These are phyloP conservation scores for Tenualosa thibaudeaui DNA, from an alignment of 2,797 vertebrate genomes.

Conservation along the genomic window DNA sequence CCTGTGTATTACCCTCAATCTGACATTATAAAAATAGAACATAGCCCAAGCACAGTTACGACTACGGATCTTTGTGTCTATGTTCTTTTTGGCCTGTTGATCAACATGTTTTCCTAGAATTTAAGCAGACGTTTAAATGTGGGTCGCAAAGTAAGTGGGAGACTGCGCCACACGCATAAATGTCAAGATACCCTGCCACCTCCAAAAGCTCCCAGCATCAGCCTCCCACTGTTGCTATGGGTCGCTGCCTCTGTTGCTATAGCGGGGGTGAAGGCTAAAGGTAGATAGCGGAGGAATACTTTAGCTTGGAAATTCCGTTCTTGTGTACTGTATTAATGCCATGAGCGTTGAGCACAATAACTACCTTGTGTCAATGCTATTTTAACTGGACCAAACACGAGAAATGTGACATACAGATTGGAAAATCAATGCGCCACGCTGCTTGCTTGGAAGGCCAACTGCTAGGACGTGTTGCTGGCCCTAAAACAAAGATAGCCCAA, in stretches of 20 bases:
- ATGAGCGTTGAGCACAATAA: not conserved
- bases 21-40: too few species aligned
- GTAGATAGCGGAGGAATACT: not conserved
- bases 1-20: not conserved
- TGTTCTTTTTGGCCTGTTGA: not conserved
- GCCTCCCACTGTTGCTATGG: constrained; percentile 48
- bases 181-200: not conserved
- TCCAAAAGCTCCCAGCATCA: not conserved
- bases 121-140: not conserved
- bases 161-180: constrained; percentile 2
- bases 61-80: not conserved
- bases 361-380: not conserved
- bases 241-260: constrained; percentile 47
- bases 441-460: not conserved
- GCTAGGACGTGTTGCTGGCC: not conserved
- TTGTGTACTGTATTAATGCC: not conserved
- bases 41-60: not conserved
- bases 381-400: not conserved
- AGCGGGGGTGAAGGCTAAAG: constrained; percentile 21
- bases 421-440: not conserved
- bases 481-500: not conserved
- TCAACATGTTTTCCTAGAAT: not conserved
- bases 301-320: not conserved
- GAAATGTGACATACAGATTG: not conserved
- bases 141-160: not conserved